Evolutionary conservation across 2,888 invertebrate species (phyloP).

Genomic region (Fissipunctia ypsillon): DNA sequence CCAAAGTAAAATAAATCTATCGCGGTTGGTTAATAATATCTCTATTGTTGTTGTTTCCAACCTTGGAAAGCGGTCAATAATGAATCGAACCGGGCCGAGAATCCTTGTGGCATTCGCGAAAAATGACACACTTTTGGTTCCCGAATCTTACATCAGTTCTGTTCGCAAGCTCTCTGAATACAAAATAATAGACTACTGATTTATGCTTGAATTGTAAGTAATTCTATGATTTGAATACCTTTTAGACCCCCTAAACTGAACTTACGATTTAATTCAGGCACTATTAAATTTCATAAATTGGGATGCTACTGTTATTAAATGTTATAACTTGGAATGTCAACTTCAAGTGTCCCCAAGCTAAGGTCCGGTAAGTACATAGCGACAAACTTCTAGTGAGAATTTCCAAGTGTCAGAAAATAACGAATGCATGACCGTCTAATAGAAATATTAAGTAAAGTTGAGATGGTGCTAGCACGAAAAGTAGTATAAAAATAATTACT

Average conservation of each 20-base stretch:
- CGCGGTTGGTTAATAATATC: constrained; percentile 22
- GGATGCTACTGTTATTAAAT: constrained; percentile 49
- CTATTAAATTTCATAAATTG: constrained; percentile 50
- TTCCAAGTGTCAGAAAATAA: constrained; percentile 28
- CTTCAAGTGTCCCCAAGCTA: constrained; percentile 9
- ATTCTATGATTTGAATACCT: constrained; percentile 14
- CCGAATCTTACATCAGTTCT: not conserved
- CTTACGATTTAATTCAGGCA: constrained; percentile 32
- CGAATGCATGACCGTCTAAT: constrained; percentile 21
- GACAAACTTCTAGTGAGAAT: constrained; percentile 34
- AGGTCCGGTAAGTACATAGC: constrained; percentile 29
- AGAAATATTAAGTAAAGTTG: constrained; percentile 20
- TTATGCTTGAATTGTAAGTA: constrained; percentile 13
- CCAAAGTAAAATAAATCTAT: constrained; percentile 4
- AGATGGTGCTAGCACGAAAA: constrained; percentile 19
- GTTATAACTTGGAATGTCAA: constrained; percentile 48
- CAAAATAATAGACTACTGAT: constrained; percentile 1
- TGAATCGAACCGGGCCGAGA: constrained; percentile 20
- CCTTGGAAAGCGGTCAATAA: constrained; percentile 7
- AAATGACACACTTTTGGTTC: constrained; percentile 15
- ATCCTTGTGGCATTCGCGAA: constrained; percentile 20
- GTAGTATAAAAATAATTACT: constrained; percentile 28
- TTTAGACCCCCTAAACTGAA: constrained; percentile 16
- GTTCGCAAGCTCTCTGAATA: not conserved
- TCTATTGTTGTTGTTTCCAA: constrained; percentile 44